Percentiles rank a stretch among this genome's conserved stretches.
Conservation (phyloP, 2,888 invertebrate species). For the Spisula solida region DNA sequence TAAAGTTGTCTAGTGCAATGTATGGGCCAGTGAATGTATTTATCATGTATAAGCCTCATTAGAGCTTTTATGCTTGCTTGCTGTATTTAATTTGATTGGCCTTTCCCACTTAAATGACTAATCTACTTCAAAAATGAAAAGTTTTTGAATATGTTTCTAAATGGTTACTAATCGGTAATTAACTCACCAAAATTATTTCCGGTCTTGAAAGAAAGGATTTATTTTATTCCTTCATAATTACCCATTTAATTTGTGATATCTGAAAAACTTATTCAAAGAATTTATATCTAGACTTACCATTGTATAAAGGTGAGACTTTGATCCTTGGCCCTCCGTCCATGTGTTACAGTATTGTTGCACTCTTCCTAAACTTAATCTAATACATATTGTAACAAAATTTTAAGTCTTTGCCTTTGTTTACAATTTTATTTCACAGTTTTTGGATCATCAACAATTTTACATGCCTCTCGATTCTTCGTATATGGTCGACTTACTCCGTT, state of each 20-base stretch:
- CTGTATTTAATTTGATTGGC: not conserved
- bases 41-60: not conserved
- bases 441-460: constrained; percentile 99
- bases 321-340: constrained; percentile 23
- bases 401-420: constrained; percentile 8
- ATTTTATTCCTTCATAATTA: not conserved
- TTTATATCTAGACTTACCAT: not conserved
- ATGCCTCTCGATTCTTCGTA: constrained; percentile 99
- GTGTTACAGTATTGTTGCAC: constrained; percentile 15
- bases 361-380: not conserved
- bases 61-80: not conserved
- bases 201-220: too few species aligned
- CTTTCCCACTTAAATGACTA: not conserved
- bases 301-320: constrained; percentile 7
- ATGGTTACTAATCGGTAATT: too few species aligned
- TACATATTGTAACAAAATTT: not conserved
- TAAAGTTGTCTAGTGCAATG: not conserved
- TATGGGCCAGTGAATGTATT: not conserved
- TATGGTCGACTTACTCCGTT: constrained; percentile 98
- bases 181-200: too few species aligned
- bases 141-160: too few species aligned
- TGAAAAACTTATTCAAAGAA: too few species aligned
- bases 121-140: too few species aligned
- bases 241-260: too few species aligned
- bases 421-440: constrained; percentile 91